These are phyloP conservation scores for Cepaea nemoralis DNA, from an alignment of 1,140 invertebrate species.

Conservation along the genomic window DNA sequence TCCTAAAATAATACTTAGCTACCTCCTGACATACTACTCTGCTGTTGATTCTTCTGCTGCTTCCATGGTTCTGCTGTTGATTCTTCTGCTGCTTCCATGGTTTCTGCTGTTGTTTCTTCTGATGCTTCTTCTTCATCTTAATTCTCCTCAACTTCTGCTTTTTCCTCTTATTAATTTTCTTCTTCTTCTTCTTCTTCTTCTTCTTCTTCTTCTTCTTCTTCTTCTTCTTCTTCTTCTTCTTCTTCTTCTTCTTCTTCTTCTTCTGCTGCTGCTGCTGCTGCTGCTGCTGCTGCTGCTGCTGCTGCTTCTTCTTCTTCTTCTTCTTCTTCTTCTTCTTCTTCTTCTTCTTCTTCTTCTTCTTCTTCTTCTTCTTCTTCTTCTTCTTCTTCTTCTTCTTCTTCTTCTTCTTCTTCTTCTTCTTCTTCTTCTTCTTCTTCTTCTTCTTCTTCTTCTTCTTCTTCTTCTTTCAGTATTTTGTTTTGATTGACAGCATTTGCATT, in stretches of 20 bases:
- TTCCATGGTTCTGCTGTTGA: too few relatives aligned
- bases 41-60: too few relatives aligned
- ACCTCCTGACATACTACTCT: too few relatives aligned
- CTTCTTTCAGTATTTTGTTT: too few relatives aligned
- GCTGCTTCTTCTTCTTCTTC: background rate
- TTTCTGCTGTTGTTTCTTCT: too few relatives aligned
- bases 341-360: constrained; percentile 24
- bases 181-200: constrained; percentile 3
- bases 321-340: constrained; percentile 22
- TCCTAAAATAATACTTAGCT: too few relatives aligned
- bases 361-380: constrained; percentile 24
- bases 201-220: constrained; percentile 6
- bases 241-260: too few relatives aligned
- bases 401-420: too few relatives aligned
- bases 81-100: too few relatives aligned
- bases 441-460: background rate
- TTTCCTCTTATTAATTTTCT: too few relatives aligned
- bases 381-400: constrained; percentile 15
- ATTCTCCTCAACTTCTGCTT: background rate
- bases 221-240: constrained; percentile 5
- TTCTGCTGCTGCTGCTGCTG: background rate
- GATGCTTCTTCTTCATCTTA: background rate
- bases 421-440: constrained; percentile 1
- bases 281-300: background rate
- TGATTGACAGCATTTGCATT: too few relatives aligned